A percentile compares a stretch with the other conserved stretches of the same genome.
Conservation (phyloP, 2,113 vertebrate genomes). For the Phylloscopus trochiloides region DNA sequence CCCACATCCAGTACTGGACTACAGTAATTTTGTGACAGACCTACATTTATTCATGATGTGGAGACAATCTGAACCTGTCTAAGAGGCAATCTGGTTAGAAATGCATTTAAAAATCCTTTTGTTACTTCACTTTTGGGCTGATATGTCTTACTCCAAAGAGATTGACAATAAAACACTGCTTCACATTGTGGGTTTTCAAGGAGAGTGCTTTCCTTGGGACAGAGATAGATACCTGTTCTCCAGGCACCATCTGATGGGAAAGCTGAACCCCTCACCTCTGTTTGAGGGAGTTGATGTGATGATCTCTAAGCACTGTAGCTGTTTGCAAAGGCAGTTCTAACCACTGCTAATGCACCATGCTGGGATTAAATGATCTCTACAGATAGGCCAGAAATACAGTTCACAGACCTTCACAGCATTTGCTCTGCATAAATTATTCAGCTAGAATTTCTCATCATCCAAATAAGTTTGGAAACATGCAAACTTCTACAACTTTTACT, state of each 20-base stretch:
- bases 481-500: background rate
- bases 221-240: background rate
- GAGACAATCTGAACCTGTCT: background rate
- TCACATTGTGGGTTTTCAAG: background rate
- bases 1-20: background rate
- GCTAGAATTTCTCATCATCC: slow-evolving; percentile 6
- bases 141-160: background rate
- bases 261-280: background rate
- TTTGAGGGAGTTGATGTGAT: background rate
- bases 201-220: background rate
- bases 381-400: background rate
- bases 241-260: background rate
- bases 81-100: background rate
- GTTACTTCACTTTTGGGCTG: background rate
- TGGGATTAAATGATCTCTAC: background rate
- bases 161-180: background rate
- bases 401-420: background rate
- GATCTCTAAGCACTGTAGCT: background rate
- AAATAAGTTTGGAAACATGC: slow-evolving; percentile 23
- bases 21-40: background rate
- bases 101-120: background rate
- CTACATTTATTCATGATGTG: background rate
- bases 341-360: background rate
- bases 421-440: slow-evolving; percentile 56
- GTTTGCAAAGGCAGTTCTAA: background rate